Base-by-base conservation (phyloP, 2,113 vertebrate species). In the Cavia porcellus region DNA sequence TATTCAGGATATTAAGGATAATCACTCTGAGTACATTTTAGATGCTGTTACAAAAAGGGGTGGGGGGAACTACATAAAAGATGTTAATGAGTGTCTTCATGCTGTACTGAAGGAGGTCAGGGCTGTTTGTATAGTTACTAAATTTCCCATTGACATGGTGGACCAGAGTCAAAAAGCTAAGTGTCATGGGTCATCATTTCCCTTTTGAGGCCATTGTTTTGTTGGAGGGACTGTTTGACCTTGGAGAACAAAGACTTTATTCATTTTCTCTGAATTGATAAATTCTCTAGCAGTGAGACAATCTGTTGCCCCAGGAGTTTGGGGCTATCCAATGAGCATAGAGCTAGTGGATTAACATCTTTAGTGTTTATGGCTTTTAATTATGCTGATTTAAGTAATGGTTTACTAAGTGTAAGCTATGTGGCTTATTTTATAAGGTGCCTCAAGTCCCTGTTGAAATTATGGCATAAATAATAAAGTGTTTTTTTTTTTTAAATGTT, bases 381-480 rank as follows among this genome's bases (percentile, higher is more conserved):
- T 89, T 92, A 38, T 70, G 12, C 86, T 86, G 89, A 68, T 87
- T 92, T 89, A 74, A 62, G 35, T 25, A 62, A 86, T 45, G 15
- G 35, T 95, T 97, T 85, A 47, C 52, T 66, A 14, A 81, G 64
- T 62, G 3, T 75, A 86, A 68, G 42, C 25, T 17, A 0, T 75
- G 38, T 30, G 13, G 11, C 59, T 86, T 95, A 47, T 86, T 96
- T 94, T 93, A 30, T 84, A 80, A 94, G 79, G 28, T 86, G 0
- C 28, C 52, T 95, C 50, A 92, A 38, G 66, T 94, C 19, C 9
- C 25, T 90, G 82, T 89, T 81, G 3, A 30, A 85, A 61, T 82
- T 92, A 55, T 92, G 64, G 8, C 52, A 70, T 85, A 87, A 84
- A 96, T 96, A 92, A 90, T 59, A 79, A 14, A 85, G 28, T 80